These are phyloP conservation scores for Kryptopterus vitreolus DNA, from an alignment of 2,797 vertebrate genomes.

Conservation along the genomic window DNA sequence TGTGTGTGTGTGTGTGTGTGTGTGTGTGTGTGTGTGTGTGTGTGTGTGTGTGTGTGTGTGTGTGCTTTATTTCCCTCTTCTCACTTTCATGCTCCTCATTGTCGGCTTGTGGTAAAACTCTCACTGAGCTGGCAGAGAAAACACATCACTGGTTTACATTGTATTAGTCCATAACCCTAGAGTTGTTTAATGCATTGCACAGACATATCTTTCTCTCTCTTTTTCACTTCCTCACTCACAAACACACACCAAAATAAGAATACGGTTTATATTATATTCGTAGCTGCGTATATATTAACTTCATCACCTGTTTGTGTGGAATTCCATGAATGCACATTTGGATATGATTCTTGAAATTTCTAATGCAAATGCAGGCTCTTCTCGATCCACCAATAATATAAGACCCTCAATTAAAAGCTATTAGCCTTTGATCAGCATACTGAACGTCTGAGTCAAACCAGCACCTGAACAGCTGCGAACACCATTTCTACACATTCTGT, in stretches of 20 bases:
- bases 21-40: not conserved
- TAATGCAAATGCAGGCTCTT: not conserved
- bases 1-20: conserved; percentile 2
- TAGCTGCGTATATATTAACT: not conserved
- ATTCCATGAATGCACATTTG: not conserved
- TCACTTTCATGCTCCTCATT: conserved; percentile 2
- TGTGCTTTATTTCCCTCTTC: not conserved
- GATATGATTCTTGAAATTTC: not conserved
- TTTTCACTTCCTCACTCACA: conserved; percentile 8
- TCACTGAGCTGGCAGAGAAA: not conserved
- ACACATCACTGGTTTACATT: conserved; percentile 3
- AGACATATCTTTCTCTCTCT: not conserved
- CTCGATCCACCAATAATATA: not conserved
- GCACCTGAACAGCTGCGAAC: not conserved
- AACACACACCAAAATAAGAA: not conserved
- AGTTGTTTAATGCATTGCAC: not conserved
- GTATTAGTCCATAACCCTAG: not conserved
- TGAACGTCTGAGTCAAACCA: not conserved
- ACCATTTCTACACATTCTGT: not conserved
- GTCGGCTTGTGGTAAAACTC: not conserved
- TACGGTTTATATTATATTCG: conserved; percentile 5
- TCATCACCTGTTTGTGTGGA: no score
- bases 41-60: not conserved
- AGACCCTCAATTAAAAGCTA: not conserved
- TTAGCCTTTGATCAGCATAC: not conserved